phyloP scores from a whole-genome alignment of 1,140 invertebrate genomes.

The Orchesella cincta region DNA sequence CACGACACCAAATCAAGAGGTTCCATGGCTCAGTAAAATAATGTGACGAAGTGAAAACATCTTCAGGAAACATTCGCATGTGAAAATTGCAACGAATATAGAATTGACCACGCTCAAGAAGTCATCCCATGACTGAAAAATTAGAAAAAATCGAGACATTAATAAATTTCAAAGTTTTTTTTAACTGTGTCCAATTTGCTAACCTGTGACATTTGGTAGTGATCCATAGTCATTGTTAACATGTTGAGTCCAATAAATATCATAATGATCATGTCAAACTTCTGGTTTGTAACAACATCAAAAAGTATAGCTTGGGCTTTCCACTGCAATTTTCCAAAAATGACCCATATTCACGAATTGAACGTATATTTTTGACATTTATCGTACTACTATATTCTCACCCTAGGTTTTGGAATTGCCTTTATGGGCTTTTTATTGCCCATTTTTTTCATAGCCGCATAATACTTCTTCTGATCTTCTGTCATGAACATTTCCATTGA shows the following conservation, averaged over 20 bases:
- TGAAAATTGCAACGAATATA: constrained; percentile 98
- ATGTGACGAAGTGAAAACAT: constrained; percentile 70
- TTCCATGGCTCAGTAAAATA: constrained; percentile 99
- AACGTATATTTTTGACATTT: neutral
- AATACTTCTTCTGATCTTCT: constrained; percentile 99
- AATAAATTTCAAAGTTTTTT: too few relatives aligned
- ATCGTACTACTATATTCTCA: constrained; percentile 58
- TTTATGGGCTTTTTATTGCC: constrained; percentile 95
- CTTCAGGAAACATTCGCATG: constrained; percentile 79
- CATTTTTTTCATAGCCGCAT: constrained; percentile 99
- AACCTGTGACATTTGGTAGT: constrained; percentile 79
- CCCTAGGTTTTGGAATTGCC: constrained; percentile 93
- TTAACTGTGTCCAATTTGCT: too few relatives aligned
- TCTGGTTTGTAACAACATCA: constrained; percentile 95
- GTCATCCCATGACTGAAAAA: constrained; percentile 72
- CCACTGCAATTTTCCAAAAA: constrained; percentile 70
- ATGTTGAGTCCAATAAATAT: constrained; percentile 98
- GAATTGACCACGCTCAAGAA: constrained; percentile 89
- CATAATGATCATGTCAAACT: constrained; percentile 99
- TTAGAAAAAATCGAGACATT: too few relatives aligned
- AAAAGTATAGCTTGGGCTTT: constrained; percentile 93
- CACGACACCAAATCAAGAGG: constrained; percentile 96
- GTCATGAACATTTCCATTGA: constrained; percentile 99
- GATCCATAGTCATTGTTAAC: constrained; percentile 76
- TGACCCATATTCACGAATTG: too few relatives aligned